phyloP scores from a whole-genome alignment of 2,113 vertebrate genomes.

The Carettochelys insculpta region DNA sequence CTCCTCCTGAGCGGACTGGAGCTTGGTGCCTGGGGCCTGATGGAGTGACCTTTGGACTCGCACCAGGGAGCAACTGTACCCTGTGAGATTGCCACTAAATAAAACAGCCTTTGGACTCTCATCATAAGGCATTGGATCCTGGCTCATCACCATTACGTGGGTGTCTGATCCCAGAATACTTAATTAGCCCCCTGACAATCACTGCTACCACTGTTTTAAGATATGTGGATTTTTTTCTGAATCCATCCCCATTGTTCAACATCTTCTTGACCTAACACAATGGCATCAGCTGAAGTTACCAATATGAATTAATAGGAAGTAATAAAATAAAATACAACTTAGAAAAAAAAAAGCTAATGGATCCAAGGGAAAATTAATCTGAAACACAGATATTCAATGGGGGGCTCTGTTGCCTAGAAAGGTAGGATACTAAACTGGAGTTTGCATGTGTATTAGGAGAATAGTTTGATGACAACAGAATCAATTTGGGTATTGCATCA shows the following conservation, averaged over 20 bases:
- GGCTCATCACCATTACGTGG: background rate
- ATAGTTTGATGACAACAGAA: background rate
- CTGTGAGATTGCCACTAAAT: background rate
- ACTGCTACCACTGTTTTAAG: background rate
- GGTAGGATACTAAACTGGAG: background rate
- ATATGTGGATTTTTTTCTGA: background rate
- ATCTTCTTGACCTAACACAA: background rate
- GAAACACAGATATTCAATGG: background rate
- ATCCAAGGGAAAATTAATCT: background rate
- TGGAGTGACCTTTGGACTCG: background rate
- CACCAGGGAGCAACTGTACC: background rate
- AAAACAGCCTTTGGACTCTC: background rate
- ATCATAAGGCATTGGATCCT: background rate
- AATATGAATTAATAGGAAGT: background rate
- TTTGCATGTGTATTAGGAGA: background rate
- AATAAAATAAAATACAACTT: background rate
- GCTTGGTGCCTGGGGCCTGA: too few relatives aligned
- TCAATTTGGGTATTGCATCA: background rate
- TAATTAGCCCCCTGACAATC: background rate
- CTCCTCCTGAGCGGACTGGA: background rate
- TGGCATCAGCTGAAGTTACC: background rate
- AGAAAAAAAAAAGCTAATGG: background rate
- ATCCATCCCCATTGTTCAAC: accelerated
- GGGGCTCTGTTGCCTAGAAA: background rate
- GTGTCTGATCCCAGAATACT: background rate